Conservation (phyloP, 2,888 invertebrate species). For the Chymomyza caudatula region DNA sequence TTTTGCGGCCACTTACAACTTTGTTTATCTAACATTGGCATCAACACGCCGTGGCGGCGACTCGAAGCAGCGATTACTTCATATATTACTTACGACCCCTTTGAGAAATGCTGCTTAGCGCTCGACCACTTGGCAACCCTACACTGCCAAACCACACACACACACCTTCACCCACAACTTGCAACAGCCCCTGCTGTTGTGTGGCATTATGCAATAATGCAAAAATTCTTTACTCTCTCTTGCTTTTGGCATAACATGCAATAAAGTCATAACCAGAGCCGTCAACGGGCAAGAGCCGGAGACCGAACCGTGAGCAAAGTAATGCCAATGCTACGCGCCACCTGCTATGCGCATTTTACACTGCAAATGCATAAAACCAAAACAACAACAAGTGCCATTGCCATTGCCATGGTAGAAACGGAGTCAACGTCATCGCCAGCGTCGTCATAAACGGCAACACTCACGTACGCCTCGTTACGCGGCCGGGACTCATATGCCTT, state of each 20-base stretch:
- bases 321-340: background rate
- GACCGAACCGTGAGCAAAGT: background rate
- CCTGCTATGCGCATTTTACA: conserved; percentile 10
- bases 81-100: background rate
- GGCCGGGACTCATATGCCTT: conserved; percentile 19
- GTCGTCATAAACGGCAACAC: conserved; percentile 50
- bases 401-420: background rate
- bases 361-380: conserved; percentile 13
- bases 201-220: conserved; percentile 6
- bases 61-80: background rate
- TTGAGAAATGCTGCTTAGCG: background rate
- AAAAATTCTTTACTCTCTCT: background rate
- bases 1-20: conserved; percentile 52
- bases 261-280: conserved; percentile 2
- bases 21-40: conserved; percentile 68
- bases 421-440: conserved; percentile 38
- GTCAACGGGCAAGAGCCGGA: background rate
- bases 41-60: conserved; percentile 54
- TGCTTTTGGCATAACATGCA: conserved; percentile 1
- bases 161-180: background rate
- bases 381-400: conserved; percentile 52
- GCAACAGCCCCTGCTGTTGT: background rate
- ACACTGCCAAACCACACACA: conserved; percentile 17
- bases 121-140: conserved; percentile 12
- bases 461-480: conserved; percentile 63